A percentile compares a stretch with the other conserved stretches of the same genome.
Evolutionary conservation across 1,140 invertebrate species (phyloP).

Genomic region (Harpegnathos saltator): DNA sequence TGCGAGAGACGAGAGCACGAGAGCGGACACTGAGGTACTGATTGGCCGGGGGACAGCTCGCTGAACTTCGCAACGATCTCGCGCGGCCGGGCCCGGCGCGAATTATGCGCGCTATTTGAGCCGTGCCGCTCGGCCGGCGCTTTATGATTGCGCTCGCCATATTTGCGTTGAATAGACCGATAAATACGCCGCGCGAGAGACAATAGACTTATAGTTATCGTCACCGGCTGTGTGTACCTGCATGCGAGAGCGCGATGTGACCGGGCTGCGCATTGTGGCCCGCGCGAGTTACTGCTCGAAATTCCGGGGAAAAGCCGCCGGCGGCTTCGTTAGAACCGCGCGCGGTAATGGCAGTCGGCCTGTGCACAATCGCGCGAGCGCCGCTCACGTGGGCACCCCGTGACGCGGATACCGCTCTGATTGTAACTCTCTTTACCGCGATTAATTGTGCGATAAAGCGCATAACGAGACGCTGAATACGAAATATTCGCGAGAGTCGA

Average conservation of each 20-base stretch:
- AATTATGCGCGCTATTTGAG: slow-evolving; percentile 72
- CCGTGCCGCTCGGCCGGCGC: slow-evolving; percentile 45
- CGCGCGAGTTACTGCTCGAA: slow-evolving; percentile 72
- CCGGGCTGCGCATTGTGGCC: slow-evolving; percentile 57
- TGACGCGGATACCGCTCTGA: slow-evolving; percentile 59
- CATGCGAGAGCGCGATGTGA: slow-evolving; percentile 47
- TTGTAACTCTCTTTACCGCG: slow-evolving; percentile 65
- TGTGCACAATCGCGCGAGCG: slow-evolving; percentile 60
- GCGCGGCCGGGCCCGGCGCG: slow-evolving; percentile 53
- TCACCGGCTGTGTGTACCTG: slow-evolving; percentile 51
- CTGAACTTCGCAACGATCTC: slow-evolving; percentile 10
- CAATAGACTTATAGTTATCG: slow-evolving; percentile 77
- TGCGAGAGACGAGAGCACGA: no score
- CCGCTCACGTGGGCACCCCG: slow-evolving; percentile 40
- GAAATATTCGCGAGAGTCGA: slow-evolving; percentile 43
- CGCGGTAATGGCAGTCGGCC: slow-evolving; percentile 60
- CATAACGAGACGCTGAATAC: slow-evolving; percentile 70
- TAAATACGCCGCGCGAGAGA: slow-evolving; percentile 70
- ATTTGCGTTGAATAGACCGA: slow-evolving; percentile 77
- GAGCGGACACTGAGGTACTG: slow-evolving; percentile 7
- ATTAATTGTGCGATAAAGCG: slow-evolving; percentile 67
- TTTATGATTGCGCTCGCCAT: slow-evolving; percentile 73
- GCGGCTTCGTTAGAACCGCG: slow-evolving; percentile 60
- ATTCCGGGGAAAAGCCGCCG: slow-evolving; percentile 56
- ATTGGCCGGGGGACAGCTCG: slow-evolving; percentile 7